Base-by-base conservation (phyloP, 2,797 vertebrate species). In the Chromobotia macracanthus region DNA sequence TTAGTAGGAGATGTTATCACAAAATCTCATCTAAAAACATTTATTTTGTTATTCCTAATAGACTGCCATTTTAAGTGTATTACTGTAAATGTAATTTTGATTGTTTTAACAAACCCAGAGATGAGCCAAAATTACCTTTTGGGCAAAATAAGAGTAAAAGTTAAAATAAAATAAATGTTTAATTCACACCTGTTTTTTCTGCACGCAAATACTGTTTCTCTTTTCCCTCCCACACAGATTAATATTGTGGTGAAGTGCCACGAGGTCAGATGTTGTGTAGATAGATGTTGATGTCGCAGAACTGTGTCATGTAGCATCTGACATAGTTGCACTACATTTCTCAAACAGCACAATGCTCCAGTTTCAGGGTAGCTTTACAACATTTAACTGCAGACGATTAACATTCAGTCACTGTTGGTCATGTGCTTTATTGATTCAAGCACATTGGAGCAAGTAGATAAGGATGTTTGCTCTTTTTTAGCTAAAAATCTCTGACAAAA, bases 211-310 rank as follows among this genome's bases (percentile, higher is more conserved):
- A 50, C 35, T 58, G 8, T 58, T 12, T 13, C 53, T 15, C 15
- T 46, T 53, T 44, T 28, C 8, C n/a, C 18, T 15, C 13, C 15
- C 25, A 21, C 2, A 4, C 38, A 31, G 19, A n/a, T 35, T 69
- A 35, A 77, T 77, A 23, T 13, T 23, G 15, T 68, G 64, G 38
- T 68, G 19, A 5, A 46, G 21, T 53, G 19, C 31, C 51, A 67
- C 64, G 10, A 41, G 74, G 64, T 76, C 74, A 67, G n/a, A 68
- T 68, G 50, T 3, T 75, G 11, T 44, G 19, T 75, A 51, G 19
- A 41, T 75, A 9, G 28, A 3, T 53, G 63, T 68, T n/a, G 53
- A 11, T 76, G 12, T 53, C 16, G 6, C 74, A 58, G 18, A 67
- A 58, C 51, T 0, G 6, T 60, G 38, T 31, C 50, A 46, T 19